These are phyloP conservation scores for Vanessa cardui DNA, from an alignment of 2,888 invertebrate species.

Conservation along the genomic window DNA sequence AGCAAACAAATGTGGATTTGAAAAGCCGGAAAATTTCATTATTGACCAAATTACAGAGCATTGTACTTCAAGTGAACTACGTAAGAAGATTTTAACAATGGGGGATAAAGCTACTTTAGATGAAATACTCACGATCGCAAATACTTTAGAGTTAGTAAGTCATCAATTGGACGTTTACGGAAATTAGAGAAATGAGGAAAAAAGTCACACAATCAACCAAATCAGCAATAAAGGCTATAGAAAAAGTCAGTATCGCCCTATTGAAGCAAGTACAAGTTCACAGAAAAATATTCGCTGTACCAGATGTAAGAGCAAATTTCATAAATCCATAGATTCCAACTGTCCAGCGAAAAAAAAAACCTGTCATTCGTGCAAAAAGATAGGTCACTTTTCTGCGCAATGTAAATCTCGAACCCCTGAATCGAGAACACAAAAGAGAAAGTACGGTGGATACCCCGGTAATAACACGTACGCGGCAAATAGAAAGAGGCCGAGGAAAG, in stretches of 20 bases:
- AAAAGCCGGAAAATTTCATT: too few species aligned
- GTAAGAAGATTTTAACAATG: slow-evolving; percentile 11
- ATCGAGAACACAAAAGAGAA: too few species aligned
- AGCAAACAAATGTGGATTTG: too few species aligned
- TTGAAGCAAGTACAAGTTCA: not conserved
- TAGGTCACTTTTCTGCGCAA: slow-evolving; percentile 44
- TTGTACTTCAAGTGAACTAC: too few species aligned
- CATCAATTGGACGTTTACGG: slow-evolving; percentile 7
- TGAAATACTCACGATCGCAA: slow-evolving; percentile 10
- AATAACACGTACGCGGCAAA: too few species aligned
- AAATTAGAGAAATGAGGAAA: not conserved
- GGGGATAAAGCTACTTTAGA: slow-evolving; percentile 12
- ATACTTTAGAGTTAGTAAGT: slow-evolving; percentile 17
- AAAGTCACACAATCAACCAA: slow-evolving; percentile 1
- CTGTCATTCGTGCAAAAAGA: slow-evolving; percentile 40
- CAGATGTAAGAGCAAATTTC: not conserved
- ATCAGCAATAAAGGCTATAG: slow-evolving; percentile 8
- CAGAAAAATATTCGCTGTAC: not conserved
- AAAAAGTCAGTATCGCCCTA: not conserved
- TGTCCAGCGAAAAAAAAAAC: slow-evolving; percentile 24
- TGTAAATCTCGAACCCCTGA: too few species aligned
- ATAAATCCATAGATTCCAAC: too few species aligned
- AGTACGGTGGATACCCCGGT: too few species aligned
- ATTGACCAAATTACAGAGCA: too few species aligned
- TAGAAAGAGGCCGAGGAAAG: slow-evolving; percentile 31